Evolutionary conservation across 2,888 invertebrate genomes (phyloP).

Genomic region (Caenorhabditis sulstoni): DNA sequence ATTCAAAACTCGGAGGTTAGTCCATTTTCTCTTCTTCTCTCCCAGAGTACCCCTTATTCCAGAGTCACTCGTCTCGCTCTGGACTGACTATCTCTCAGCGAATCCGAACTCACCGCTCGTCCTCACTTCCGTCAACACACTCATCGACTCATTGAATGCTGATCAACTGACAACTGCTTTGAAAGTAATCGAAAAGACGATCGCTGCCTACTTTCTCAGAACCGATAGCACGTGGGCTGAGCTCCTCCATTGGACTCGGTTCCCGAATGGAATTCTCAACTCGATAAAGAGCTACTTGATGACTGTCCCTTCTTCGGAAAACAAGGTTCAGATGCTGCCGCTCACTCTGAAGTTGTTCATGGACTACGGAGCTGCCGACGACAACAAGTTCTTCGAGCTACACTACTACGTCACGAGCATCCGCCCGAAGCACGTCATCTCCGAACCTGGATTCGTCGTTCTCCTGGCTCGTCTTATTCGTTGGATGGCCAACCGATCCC

Average conservation of each 20-base stretch:
- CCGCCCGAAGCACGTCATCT: constrained; percentile 74
- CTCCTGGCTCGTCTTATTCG: constrained; percentile 64
- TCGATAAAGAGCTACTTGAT: constrained; percentile 63
- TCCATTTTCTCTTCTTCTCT: neutral
- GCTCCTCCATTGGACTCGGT: constrained; percentile 64
- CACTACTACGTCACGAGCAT: constrained; percentile 67
- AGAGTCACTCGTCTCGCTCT: constrained; percentile 67
- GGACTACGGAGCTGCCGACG: constrained; percentile 55
- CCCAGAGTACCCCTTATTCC: neutral
- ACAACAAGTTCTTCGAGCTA: constrained; percentile 59
- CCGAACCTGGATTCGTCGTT: constrained; percentile 70
- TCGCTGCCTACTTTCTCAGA: constrained; percentile 73
- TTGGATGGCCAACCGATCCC: constrained; percentile 52
- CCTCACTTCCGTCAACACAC: constrained; percentile 61
- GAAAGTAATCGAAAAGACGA: constrained; percentile 72
- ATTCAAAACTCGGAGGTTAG: constrained; percentile 66
- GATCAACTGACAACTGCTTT: constrained; percentile 69
- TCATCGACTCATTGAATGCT: constrained; percentile 66
- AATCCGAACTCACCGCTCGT: constrained; percentile 66
- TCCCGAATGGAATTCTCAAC: constrained; percentile 50
- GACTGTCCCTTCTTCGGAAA: constrained; percentile 64
- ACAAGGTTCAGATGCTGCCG: constrained; percentile 61
- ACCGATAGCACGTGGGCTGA: constrained; percentile 65
- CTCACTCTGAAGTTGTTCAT: constrained; percentile 61
- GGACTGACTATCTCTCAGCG: constrained; percentile 61